Evolutionary conservation across 2,113 vertebrate species (phyloP).

Genomic region (Picathartes gymnocephalus): DNA sequence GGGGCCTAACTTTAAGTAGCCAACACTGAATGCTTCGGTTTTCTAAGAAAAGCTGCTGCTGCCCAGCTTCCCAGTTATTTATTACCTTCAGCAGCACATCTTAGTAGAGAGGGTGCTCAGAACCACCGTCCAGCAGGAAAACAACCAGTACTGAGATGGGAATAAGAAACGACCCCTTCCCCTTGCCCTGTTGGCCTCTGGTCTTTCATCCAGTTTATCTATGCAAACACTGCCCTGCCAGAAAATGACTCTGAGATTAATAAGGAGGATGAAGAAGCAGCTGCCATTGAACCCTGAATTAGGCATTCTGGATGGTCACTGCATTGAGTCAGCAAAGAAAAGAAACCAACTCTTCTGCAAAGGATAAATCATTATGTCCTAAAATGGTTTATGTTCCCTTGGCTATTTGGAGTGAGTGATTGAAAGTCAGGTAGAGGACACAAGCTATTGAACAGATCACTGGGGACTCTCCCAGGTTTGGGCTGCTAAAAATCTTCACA

Average conservation of each 20-base stretch:
- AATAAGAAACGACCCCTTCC: background rate
- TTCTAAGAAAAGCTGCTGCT: background rate
- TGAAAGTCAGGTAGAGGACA: constrained; percentile 71
- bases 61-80: background rate
- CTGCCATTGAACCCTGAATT: constrained; percentile 61
- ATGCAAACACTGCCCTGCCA: constrained; percentile 37
- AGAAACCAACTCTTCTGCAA: constrained; percentile 34
- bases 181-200: background rate
- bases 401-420: constrained; percentile 38
- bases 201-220: background rate
- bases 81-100: background rate
- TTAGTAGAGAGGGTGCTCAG: background rate
- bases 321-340: constrained; percentile 36
- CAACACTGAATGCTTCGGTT: background rate
- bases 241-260: background rate
- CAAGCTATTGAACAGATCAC: constrained; percentile 48
- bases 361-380: constrained; percentile 63
- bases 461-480: constrained; percentile 28
- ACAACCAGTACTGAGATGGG: background rate
- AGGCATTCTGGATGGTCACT: constrained; percentile 51
- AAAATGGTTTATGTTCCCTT: constrained; percentile 52
- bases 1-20: background rate
- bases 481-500: constrained; percentile 40
- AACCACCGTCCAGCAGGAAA: background rate
- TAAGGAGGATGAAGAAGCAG: constrained; percentile 24